Evolutionary conservation across 2,113 vertebrate genomes (phyloP).

Genomic region (Tiliqua scincoides): DNA sequence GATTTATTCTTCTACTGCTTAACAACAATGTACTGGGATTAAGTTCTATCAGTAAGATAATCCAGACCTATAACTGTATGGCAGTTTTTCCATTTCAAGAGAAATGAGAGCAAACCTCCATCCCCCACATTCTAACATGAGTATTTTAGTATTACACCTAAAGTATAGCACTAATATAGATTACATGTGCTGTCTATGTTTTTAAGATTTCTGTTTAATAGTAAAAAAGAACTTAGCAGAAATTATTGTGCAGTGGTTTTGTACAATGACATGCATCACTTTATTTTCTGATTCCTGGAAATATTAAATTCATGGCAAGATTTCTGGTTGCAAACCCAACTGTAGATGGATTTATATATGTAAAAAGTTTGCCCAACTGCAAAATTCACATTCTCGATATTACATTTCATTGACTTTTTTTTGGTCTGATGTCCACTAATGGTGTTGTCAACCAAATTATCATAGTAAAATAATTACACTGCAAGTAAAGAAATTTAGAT

Average conservation of each 20-base stretch:
- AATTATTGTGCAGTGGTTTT: conserved; percentile 29
- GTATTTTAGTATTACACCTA: not conserved
- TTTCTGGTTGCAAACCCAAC: conserved; percentile 61
- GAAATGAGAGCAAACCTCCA: not conserved
- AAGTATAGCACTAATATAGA: not conserved
- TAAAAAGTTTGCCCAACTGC: conserved; percentile 58
- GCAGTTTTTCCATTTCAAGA: not conserved
- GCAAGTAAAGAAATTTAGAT: conserved; percentile 76
- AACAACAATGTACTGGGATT: not conserved
- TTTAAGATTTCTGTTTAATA: conserved; percentile 12
- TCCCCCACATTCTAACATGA: not conserved
- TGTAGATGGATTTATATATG: conserved; percentile 49
- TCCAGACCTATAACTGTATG: not conserved
- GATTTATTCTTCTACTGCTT: not conserved
- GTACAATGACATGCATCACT: conserved; percentile 41
- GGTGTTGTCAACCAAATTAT: conserved; percentile 79
- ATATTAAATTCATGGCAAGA: conserved; percentile 71
- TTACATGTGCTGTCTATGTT: not conserved
- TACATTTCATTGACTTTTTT: conserved; percentile 77
- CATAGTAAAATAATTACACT: conserved; percentile 78
- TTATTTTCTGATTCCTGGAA: conserved; percentile 65
- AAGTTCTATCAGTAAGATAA: not conserved
- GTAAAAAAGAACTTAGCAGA: not conserved
- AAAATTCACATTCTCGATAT: conserved; percentile 67
- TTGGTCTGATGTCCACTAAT: conserved; percentile 75